Base-by-base conservation (phyloP, 2,797 vertebrate species). In the Cynodonichthys magdalenae region DNA sequence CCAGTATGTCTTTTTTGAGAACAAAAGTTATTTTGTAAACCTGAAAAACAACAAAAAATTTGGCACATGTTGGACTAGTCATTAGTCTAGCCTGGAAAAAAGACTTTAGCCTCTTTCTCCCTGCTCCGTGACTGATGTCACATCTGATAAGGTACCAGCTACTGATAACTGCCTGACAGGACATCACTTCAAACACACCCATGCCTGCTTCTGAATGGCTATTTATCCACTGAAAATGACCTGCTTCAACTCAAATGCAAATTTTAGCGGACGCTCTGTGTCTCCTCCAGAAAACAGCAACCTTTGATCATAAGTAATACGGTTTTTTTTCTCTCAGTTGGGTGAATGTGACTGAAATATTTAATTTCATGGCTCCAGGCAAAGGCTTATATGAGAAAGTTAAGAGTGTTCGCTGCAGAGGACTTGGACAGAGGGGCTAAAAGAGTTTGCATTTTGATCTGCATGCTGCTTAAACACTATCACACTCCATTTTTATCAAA, bases 231-330 rank as follows among this genome's bases (percentile, higher is more conserved):
- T 70, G 58, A 69, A 80, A 87, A 79, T 78, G 80, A 83, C 76
- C 81, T 66, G 53, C 66, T 83, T 83, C 74, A 75, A 78, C 77
- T 77, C 53, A 62, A 77, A 87, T 87, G 83, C 77, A 82, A 87
- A 89, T 90, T 80, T 61, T 29, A 59, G 59, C 65, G 81, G 85
- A 89, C 79, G 24, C 63, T 74, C 44, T 54, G 57, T 67, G 75
- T 89, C 85, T 87, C 72, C 75, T 80, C 66, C 63, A 82, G 80
- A 88, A 89, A 89, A 86, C 85, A 82, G 67, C 68, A 81, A 83
- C 87, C 87, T 91, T 91, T 90, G 87, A 90, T 90, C 87, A 89
- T 77, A 53, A 84, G 80, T 80, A 86, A 90, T 80, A 82, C 85
- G 79, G 68, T 63, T 1, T 70, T 79, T 86, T 67, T 70, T 64